Evolutionary conservation across 2,113 vertebrate genomes (phyloP).

Genomic region (Saccopteryx leptura): DNA sequence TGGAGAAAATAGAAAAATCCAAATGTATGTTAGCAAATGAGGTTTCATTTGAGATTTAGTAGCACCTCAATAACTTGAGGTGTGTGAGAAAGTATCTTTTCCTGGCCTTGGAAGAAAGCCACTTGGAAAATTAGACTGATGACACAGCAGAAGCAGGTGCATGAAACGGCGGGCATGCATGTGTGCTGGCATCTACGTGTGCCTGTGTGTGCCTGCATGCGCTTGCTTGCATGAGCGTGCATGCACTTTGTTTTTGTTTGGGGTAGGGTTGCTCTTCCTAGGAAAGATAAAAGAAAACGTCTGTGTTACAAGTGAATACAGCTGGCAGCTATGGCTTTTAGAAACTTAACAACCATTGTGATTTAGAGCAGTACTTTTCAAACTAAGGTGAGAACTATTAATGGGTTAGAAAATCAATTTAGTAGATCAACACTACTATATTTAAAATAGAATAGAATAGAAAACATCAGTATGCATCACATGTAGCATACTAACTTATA

Average conservation of each 20-base stretch:
- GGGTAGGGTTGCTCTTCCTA: not conserved
- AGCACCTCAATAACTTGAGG: not conserved
- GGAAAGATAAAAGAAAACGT: not conserved
- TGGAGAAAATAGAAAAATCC: not conserved
- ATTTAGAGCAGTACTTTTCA: conserved; percentile 12
- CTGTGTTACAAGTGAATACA: not conserved
- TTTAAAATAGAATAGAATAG: conserved; percentile 4
- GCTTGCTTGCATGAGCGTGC: not conserved
- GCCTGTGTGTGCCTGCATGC: no score
- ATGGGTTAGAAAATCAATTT: not conserved
- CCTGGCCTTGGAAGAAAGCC: conserved; percentile 14
- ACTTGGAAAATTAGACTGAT: conserved; percentile 16
- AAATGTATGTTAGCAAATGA: not conserved
- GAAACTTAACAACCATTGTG: not conserved
- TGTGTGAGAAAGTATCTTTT: not conserved
- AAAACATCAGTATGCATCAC: not conserved
- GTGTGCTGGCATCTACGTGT: not conserved
- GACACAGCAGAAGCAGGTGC: not conserved
- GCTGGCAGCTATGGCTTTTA: not conserved
- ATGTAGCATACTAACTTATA: not conserved
- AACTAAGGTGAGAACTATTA: not conserved
- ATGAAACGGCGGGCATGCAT: not conserved
- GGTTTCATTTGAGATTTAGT: not conserved
- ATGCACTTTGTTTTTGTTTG: not conserved
- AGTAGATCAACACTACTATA: not conserved